A percentile compares a stretch with the other conserved stretches of the same genome.
Evolutionary conservation across 2,888 invertebrate species (phyloP).

Genomic region (Ptilodon capucinus): DNA sequence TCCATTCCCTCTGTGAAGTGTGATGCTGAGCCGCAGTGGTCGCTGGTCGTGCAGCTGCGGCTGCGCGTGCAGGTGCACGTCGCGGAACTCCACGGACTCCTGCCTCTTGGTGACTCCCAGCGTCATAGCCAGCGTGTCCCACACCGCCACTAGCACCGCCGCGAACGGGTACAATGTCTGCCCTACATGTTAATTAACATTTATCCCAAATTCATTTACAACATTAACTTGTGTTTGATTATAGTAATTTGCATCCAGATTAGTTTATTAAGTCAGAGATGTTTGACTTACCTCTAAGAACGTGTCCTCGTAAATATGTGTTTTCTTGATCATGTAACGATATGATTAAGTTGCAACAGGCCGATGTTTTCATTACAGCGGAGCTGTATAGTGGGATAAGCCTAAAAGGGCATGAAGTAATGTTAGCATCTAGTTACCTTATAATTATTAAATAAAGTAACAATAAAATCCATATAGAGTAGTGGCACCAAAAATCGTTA

Average conservation of each 20-base stretch:
- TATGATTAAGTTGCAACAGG: conserved; percentile 39
- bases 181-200: conserved; percentile 51
- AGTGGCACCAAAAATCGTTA: no score
- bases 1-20: conserved; percentile 81
- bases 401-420: no score
- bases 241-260: no score
- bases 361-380: no score
- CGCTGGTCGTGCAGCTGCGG: conserved; percentile 77
- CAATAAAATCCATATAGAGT: no score
- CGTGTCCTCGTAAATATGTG: conserved; percentile 46
- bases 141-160: conserved; percentile 85
- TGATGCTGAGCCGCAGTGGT: conserved; percentile 69
- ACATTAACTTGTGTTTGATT: no score
- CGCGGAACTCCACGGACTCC: conserved; percentile 86
- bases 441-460: no score
- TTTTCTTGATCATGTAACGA: conserved; percentile 52
- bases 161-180: conserved; percentile 88
- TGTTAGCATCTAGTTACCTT: no score
- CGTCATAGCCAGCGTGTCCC: conserved; percentile 85
- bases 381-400: no score
- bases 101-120: conserved; percentile 80
- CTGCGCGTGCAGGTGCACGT: conserved; percentile 82
- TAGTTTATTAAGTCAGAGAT: no score
- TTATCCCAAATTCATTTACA: neutral
- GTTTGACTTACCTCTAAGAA: conserved; percentile 44